Percentiles rank a stretch among this genome's conserved stretches.
These are phyloP conservation scores for silkworm (Bombyx mori) DNA, from an alignment of 1,140 invertebrate species.

Conservation along the genomic window DNA sequence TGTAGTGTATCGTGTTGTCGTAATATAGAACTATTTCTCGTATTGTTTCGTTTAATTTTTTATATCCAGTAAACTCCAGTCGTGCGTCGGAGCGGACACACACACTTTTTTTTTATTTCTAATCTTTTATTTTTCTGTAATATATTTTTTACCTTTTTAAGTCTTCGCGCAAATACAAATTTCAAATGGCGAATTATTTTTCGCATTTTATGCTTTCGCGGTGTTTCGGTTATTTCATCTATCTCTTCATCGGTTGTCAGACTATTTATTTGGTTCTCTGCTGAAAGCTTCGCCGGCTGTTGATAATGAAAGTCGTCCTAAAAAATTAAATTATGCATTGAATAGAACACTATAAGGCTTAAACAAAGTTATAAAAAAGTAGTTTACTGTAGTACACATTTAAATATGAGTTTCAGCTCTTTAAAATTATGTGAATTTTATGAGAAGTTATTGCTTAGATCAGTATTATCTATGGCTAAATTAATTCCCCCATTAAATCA, in stretches of 20 bases:
- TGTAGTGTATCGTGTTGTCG: no score
- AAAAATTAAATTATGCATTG: no score
- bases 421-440: neutral
- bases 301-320: no score
- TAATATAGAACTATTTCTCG: no score
- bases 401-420: neutral
- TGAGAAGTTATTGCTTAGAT: neutral
- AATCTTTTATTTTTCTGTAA: neutral
- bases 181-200: neutral
- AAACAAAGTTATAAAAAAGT: neutral
- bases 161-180: neutral
- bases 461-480: neutral
- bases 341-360: no score
- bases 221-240: neutral
- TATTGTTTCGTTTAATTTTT: no score
- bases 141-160: neutral
- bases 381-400: neutral
- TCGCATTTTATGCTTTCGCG: neutral
- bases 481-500: neutral
- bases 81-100: no score
- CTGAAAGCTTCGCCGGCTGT: no score
- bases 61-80: no score
- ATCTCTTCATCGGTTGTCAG: no score
- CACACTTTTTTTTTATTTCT: constrained; percentile 6
- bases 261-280: no score